These are phyloP conservation scores for Nebria ingens DNA, from an alignment of 1,140 invertebrate genomes.

Conservation along the genomic window DNA sequence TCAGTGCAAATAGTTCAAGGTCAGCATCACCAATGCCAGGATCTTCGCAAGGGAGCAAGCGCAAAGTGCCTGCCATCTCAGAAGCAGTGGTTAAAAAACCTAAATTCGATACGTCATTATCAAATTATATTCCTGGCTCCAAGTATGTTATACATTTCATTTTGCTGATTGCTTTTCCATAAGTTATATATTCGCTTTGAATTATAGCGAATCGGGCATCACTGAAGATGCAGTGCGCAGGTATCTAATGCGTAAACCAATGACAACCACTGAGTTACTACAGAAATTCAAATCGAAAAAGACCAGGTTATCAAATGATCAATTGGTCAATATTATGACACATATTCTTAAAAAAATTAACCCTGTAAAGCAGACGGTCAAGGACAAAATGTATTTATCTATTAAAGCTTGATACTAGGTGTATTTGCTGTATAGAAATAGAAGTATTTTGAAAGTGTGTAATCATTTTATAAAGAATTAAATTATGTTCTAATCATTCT, in stretches of 20 bases:
- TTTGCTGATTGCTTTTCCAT: not conserved
- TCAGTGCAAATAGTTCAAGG: conserved; percentile 48
- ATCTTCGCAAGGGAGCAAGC: conserved; percentile 27
- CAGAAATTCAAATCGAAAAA: conserved; percentile 94
- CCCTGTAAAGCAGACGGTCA: conserved; percentile 83
- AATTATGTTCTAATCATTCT: too few relatives aligned
- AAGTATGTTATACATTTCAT: conserved; percentile 25
- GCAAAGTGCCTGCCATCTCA: conserved; percentile 27
- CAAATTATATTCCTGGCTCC: conserved; percentile 35
- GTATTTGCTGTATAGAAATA: too few relatives aligned
- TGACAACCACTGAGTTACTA: conserved; percentile 89
- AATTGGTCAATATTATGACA: conserved; percentile 86
- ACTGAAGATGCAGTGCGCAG: conserved; percentile 88
- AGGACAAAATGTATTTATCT: conserved; percentile 91
- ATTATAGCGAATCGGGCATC: conserved; percentile 70
- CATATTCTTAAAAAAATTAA: conserved; percentile 92
- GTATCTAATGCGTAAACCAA: conserved; percentile 89
- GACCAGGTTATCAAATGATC: conserved; percentile 78
- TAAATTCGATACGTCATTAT: conserved; percentile 42
- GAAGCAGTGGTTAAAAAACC: conserved; percentile 42
- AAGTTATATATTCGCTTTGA: conserved; percentile 4
- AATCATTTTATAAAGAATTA: too few relatives aligned
- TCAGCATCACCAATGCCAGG: conserved; percentile 46
- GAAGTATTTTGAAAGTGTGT: too few relatives aligned
- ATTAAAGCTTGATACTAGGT: conserved; percentile 57